phyloP scores from a whole-genome alignment of 2,888 invertebrate species.

The Phyto melanocephala region DNA sequence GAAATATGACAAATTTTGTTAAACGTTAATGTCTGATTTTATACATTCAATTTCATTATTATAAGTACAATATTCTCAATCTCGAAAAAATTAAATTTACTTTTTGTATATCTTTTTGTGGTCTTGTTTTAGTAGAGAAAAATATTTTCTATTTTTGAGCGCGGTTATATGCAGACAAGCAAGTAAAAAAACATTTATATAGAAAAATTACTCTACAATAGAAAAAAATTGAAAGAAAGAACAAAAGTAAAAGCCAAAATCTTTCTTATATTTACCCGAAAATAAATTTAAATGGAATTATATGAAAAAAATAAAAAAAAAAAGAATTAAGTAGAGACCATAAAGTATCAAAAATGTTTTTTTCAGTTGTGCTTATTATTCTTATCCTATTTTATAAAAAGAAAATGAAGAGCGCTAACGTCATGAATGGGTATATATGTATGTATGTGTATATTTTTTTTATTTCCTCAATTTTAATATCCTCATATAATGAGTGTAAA shows the following conservation, averaged over 20 bases:
- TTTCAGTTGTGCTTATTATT: too few species aligned
- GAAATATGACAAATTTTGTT: too few species aligned
- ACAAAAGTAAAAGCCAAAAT: background rate
- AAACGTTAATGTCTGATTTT: too few species aligned
- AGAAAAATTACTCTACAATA: constrained; percentile 33
- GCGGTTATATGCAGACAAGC: constrained; percentile 41
- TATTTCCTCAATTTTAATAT: constrained; percentile 71
- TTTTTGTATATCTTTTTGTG: constrained; percentile 37
- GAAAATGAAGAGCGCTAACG: too few species aligned
- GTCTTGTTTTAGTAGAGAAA: constrained; percentile 69
- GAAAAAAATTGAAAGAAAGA: background rate
- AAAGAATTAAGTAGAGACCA: constrained; percentile 12
- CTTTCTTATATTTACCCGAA: too few species aligned
- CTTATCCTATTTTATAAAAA: too few species aligned
- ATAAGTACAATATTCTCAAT: constrained; percentile 22
- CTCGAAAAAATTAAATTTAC: background rate
- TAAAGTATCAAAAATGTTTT: constrained; percentile 41
- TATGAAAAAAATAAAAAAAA: too few species aligned
- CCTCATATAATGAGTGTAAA: constrained; percentile 53
- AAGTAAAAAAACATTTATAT: constrained; percentile 3
- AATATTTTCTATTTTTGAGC: constrained; percentile 74
- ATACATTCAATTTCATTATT: background rate
- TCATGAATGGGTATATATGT: constrained; percentile 28
- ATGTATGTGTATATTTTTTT: constrained; percentile 24
- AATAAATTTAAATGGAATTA: too few species aligned